Evolutionary conservation across 2,888 invertebrate species (phyloP).

Genomic region (Bellardia pandia): DNA sequence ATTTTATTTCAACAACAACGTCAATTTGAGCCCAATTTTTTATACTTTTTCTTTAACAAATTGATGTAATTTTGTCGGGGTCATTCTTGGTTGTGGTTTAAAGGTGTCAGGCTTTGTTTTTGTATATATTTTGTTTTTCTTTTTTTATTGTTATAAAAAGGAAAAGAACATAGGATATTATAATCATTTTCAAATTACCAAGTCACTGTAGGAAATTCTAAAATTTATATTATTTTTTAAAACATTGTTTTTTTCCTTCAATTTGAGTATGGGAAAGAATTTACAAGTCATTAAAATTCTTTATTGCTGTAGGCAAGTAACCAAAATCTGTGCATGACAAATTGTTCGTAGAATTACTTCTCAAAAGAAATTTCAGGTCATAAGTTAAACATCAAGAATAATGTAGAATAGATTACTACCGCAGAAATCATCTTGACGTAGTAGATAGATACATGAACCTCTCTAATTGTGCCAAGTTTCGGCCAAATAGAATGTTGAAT

Average conservation of each 20-base stretch:
- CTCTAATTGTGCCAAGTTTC: too few species aligned
- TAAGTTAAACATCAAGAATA: too few species aligned
- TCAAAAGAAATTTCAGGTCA: too few species aligned
- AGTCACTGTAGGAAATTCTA: background rate
- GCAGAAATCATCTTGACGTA: too few species aligned
- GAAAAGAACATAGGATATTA: background rate
- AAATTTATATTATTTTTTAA: too few species aligned
- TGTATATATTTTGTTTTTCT: too few species aligned
- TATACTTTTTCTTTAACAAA: background rate
- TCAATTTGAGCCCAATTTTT: constrained; percentile 26
- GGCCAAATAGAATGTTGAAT: too few species aligned
- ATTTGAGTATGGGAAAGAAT: background rate
- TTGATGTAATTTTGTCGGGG: constrained; percentile 13
- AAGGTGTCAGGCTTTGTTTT: background rate
- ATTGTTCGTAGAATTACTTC: too few species aligned
- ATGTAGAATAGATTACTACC: too few species aligned
- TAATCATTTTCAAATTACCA: constrained; percentile 5
- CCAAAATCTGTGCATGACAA: too few species aligned
- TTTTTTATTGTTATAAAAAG: background rate
- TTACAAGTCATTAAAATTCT: background rate
- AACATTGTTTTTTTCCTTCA: background rate
- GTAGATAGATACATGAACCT: too few species aligned
- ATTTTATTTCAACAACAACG: constrained; percentile 34
- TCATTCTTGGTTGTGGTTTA: constrained; percentile 11
- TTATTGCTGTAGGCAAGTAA: background rate